phyloP scores from a whole-genome alignment of 2,113 vertebrate species.

The Lucifuga dentata region DNA sequence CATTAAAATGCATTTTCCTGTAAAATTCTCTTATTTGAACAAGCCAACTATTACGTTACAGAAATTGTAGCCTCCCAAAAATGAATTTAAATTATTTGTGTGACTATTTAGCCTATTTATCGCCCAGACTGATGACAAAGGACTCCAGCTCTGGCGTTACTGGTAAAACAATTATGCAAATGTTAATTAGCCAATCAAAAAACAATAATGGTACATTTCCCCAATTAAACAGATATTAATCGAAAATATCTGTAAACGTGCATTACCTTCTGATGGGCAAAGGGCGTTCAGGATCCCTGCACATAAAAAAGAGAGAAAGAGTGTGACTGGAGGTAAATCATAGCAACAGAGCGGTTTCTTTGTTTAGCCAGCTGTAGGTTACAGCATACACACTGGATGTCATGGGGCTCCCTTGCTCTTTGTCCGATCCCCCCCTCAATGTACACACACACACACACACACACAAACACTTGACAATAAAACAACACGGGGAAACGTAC shows the following conservation, averaged over 20 bases:
- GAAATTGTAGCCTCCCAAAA: slow-evolving; percentile 5
- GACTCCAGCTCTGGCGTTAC: slow-evolving; percentile 44
- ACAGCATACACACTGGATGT: slow-evolving; percentile 76
- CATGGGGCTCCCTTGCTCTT: slow-evolving; percentile 81
- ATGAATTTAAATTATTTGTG: slow-evolving; percentile 20
- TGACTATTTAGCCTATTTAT: slow-evolving; percentile 38
- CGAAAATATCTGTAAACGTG: slow-evolving; percentile 40
- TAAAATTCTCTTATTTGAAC: not conserved
- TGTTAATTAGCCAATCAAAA: slow-evolving; percentile 79
- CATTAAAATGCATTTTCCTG: not conserved
- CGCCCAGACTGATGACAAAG: slow-evolving; percentile 71
- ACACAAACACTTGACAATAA: slow-evolving; percentile 28
- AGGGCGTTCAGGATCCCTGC: slow-evolving; percentile 44
- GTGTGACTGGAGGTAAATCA: slow-evolving; percentile 52
- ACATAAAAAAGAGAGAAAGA: slow-evolving; percentile 45
- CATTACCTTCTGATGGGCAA: slow-evolving; percentile 45
- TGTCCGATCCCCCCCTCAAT: slow-evolving; percentile 78
- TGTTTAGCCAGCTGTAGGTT: slow-evolving; percentile 84
- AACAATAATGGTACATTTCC: slow-evolving; percentile 59
- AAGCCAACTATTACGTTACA: not conserved
- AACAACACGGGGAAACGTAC: slow-evolving; percentile 33
- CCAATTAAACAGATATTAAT: slow-evolving; percentile 49
- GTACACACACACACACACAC: slow-evolving; percentile 60
- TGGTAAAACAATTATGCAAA: slow-evolving; percentile 80
- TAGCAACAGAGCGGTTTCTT: slow-evolving; percentile 77